Percentiles rank a stretch among this genome's conserved stretches.
Evolutionary conservation across 2,113 vertebrate genomes (phyloP).

Genomic region (Trematocara zebra): DNA sequence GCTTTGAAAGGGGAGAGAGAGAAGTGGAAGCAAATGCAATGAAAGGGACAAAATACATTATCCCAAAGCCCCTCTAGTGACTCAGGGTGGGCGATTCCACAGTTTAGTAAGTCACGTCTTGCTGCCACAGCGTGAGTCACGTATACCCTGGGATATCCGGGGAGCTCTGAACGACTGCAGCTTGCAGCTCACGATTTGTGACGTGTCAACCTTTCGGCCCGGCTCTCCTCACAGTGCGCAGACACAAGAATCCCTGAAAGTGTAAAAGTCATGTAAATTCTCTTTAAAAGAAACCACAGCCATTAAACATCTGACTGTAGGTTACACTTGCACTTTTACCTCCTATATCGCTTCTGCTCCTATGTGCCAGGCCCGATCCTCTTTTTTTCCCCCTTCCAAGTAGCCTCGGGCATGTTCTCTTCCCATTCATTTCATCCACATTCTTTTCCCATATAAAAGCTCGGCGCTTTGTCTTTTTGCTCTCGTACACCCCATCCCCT

Average conservation of each 20-base stretch:
- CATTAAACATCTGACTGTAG: neutral
- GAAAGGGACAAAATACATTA: neutral
- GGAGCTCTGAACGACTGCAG: neutral
- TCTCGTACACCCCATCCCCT: neutral
- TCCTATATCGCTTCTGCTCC: neutral
- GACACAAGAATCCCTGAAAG: neutral
- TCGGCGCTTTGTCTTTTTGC: neutral
- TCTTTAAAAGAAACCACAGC: neutral
- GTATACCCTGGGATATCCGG: neutral
- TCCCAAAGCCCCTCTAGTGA: neutral
- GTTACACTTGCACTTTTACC: neutral
- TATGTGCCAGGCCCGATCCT: neutral
- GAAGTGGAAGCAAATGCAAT: neutral
- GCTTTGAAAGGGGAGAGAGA: neutral
- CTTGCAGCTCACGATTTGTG: neutral
- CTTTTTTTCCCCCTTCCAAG: neutral
- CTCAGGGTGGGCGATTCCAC: neutral
- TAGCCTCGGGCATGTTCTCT: constrained; percentile 47
- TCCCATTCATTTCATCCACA: constrained; percentile 42
- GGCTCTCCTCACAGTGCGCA: neutral
- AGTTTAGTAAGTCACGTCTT: neutral
- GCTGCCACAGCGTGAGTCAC: constrained; percentile 14
- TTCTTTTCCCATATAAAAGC: constrained; percentile 50
- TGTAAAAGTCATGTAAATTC: neutral
- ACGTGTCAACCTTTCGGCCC: neutral